Base-by-base conservation (phyloP, 2,797 vertebrate genomes). In the Chelon labrosus region DNA sequence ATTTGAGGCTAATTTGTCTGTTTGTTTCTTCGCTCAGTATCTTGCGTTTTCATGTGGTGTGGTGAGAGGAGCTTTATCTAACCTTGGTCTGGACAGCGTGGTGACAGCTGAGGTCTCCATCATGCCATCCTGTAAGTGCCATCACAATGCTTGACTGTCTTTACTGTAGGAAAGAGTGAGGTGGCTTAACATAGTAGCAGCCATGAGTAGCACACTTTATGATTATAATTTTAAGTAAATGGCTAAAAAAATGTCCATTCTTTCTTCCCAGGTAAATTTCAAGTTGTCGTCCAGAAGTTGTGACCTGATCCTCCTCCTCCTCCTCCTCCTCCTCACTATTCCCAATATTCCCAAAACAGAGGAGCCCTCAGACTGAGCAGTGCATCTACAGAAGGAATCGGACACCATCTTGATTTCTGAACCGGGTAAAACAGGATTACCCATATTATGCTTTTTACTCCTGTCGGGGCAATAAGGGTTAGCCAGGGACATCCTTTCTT, bases 61-160 rank as follows among this genome's bases (percentile, higher is more conserved):
- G 69, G 92, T 97, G 60, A 91, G 95, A 47, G 96, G 97, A 46
- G 92, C 94, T 44, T 91, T 97, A 47, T 93, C 91, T 25, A 96
- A 94, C 68, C 89, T 97, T 9, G 96, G 96, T 8, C 65, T 97
- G 73, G 93, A 93, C 65, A 95, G 96, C 62, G 90, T 94, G 35
- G 96, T 97, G 75, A 96, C 96, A 12, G 95, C 96, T 3, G 95
- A 96, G 10, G 95, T 96, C 63, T 90, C 95, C 2, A 68, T 90
- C 69, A 94, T 97, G 95, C 96, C 96, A 0, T 92, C 95, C 38
- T 97, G 97, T 97, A 89, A 96, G 96, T 95, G 56, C n/a, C 5
- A 13, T 17, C 1, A 16, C 9, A 37, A 47, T 13, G 49, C 2
- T 10, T 27, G 3, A 42, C 38, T 65, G 0, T 25, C n/a, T 55